These are phyloP conservation scores for Pimpla rufipes DNA, from an alignment of 2,888 invertebrate genomes.

Conservation along the genomic window DNA sequence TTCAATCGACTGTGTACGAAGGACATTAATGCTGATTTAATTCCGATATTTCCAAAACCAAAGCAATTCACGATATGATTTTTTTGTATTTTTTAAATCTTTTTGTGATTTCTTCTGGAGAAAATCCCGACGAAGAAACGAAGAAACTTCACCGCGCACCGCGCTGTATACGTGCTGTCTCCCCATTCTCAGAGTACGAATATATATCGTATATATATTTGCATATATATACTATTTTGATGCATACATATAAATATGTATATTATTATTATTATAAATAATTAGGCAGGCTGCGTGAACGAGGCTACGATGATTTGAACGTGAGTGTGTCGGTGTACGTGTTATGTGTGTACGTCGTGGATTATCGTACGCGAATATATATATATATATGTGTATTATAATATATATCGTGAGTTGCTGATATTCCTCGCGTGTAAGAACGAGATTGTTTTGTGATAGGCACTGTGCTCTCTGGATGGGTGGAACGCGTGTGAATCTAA, in stretches of 20 bases:
- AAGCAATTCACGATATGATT: too few species aligned
- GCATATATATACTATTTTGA: conserved; percentile 40
- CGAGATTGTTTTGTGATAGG: conserved; percentile 68
- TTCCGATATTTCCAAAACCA: too few species aligned
- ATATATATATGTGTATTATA: too few species aligned
- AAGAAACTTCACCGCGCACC: conserved; percentile 6
- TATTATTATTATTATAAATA: conserved; percentile 61
- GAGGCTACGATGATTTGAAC: conserved; percentile 68
- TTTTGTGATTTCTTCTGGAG: not conserved
- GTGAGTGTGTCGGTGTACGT: conserved; percentile 42
- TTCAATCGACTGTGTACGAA: too few species aligned
- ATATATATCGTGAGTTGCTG: conserved; percentile 48
- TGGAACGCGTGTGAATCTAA: conserved; percentile 70
- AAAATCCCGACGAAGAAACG: not conserved
- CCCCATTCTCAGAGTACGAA: conserved; percentile 53
- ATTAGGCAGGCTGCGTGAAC: conserved; percentile 69
- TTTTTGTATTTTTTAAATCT: too few species aligned
- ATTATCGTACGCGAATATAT: conserved; percentile 50
- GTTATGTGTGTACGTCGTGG: conserved; percentile 16
- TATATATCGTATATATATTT: conserved; percentile 65
- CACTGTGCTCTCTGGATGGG: conserved; percentile 76
- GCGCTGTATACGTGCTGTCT: conserved; percentile 56
- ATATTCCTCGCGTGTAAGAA: conserved; percentile 22
- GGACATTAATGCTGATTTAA: too few species aligned
- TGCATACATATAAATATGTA: conserved; percentile 49